phyloP scores from a whole-genome alignment of 1,140 invertebrate genomes.

The Onthophagus taurus region DNA sequence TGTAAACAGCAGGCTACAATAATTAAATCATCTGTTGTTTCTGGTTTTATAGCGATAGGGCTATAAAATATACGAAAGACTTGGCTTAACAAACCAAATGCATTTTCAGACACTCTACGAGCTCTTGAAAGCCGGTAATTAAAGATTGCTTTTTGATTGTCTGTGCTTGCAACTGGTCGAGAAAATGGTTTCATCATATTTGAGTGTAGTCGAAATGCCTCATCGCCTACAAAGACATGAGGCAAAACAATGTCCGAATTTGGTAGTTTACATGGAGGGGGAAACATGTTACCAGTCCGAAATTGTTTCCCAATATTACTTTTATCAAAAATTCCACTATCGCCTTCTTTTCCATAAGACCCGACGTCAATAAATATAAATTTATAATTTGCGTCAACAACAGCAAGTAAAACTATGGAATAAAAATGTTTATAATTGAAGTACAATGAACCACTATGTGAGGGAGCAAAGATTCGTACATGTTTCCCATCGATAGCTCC shows the following conservation, averaged over 20 bases:
- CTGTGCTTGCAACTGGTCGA: slow-evolving; percentile 3
- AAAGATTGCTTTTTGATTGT: slow-evolving; percentile 16
- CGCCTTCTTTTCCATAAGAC: slow-evolving; percentile 35
- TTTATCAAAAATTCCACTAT: slow-evolving; percentile 28
- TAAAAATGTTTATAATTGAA: slow-evolving; percentile 34
- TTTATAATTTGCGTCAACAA: too few species aligned
- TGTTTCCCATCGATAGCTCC: slow-evolving; percentile 42
- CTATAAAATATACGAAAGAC: slow-evolving; percentile 16
- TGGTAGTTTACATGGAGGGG: not conserved
- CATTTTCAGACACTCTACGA: slow-evolving; percentile 15
- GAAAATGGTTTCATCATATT: slow-evolving; percentile 26
- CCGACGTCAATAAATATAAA: slow-evolving; percentile 40
- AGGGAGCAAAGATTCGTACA: slow-evolving; percentile 29
- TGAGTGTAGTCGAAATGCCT: slow-evolving; percentile 24
- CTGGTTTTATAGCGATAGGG: slow-evolving; percentile 12
- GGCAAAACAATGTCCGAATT: slow-evolving; percentile 16
- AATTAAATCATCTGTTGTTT: slow-evolving; percentile 13
- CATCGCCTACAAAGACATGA: slow-evolving; percentile 26
- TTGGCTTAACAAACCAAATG: slow-evolving; percentile 13
- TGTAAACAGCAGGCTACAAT: slow-evolving; percentile 12
- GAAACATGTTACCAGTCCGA: not conserved
- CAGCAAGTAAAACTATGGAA: slow-evolving; percentile 41
- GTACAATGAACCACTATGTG: slow-evolving; percentile 30
- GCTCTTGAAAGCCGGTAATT: slow-evolving; percentile 17
- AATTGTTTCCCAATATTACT: slow-evolving; percentile 4